Evolutionary conservation across 2,888 invertebrate species (phyloP).

Genomic region (Camponotus fellah): DNA sequence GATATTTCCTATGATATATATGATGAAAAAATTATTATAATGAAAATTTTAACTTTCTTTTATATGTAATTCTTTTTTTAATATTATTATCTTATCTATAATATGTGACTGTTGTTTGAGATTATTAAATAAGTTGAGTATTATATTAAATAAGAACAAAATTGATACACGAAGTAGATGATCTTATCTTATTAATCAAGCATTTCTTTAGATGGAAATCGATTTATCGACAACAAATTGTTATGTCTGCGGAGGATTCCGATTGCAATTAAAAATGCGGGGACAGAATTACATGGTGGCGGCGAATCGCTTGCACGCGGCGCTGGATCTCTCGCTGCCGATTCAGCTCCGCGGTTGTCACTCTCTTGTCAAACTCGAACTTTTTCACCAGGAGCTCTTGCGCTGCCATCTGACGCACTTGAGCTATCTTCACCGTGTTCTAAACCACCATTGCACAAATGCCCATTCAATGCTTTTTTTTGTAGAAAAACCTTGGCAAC

Average conservation of each 20-base stretch:
- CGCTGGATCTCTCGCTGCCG: slow-evolving; percentile 94
- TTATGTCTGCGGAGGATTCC: neutral
- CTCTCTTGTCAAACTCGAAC: slow-evolving; percentile 89
- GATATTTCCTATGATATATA: neutral
- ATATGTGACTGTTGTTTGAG: neutral
- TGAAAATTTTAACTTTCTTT: neutral
- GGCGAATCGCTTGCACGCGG: slow-evolving; percentile 94
- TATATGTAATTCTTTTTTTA: neutral
- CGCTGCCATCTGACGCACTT: slow-evolving; percentile 89
- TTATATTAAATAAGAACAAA: neutral
- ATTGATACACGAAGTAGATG: neutral
- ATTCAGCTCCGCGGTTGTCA: slow-evolving; percentile 93
- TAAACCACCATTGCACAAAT: slow-evolving; percentile 80
- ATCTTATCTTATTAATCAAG: neutral
- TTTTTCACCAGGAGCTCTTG: slow-evolving; percentile 89
- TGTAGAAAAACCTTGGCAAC: slow-evolving; percentile 8
- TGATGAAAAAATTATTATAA: slow-evolving; percentile 1
- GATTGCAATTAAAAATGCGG: slow-evolving; percentile 47
- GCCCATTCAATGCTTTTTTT: slow-evolving; percentile 60
- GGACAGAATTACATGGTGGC: slow-evolving; percentile 90
- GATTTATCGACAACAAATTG: slow-evolving; percentile 28
- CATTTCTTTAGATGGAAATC: neutral
- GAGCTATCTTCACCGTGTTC: slow-evolving; percentile 90
- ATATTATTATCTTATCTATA: neutral
- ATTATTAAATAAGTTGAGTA: neutral